Base-by-base conservation (phyloP, 1,140 invertebrate species). In the Centruroides vittatus region DNA sequence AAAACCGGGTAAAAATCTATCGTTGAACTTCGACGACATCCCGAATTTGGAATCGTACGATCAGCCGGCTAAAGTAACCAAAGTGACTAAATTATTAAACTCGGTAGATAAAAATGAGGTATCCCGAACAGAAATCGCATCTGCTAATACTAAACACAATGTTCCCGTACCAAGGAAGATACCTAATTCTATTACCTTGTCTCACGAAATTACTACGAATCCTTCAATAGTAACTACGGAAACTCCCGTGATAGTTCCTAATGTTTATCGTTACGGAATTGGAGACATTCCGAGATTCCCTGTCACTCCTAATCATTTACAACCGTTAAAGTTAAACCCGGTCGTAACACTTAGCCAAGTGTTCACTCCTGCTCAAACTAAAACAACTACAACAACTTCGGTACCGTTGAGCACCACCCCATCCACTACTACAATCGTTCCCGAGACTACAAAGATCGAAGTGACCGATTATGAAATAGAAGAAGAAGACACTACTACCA, bases 21-120 rank as follows among this genome's bases (percentile, higher is more conserved):
- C 57, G 23, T 36, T 58, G 11, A 58, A 58, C 57, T 58, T 58
- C 35, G 57, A 58, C 35, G 57, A 58, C 41, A 58, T 58, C n/a
- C 57, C 57, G 8, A 58, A 58, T 51, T 35, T 58, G 5, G 57
- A 58, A 58, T 11, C 35, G 9, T 58, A 58, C 41, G 57, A 58
- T 47, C 23, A 55, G 23, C 11, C 54, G 3, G 41, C 50, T 11
- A 51, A 51, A 11, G 5, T 6, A 5, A 34, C 50, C 8, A 11
- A 6, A 11, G 12, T 34, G 5, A 51, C 6, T 7, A 51, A 7
- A 11, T 1, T 6, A 34, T 6, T 10, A n/a, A 6, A 51, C 8
- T n/a, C 6, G 12, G 23, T 34, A 34, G 23, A n/a, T 13, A 51
- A 51, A 51, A 34, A 51, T 13, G 8, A 13, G 50, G 50, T 51